phyloP scores from a whole-genome alignment of 2,113 vertebrate species.

The Parus major region DNA sequence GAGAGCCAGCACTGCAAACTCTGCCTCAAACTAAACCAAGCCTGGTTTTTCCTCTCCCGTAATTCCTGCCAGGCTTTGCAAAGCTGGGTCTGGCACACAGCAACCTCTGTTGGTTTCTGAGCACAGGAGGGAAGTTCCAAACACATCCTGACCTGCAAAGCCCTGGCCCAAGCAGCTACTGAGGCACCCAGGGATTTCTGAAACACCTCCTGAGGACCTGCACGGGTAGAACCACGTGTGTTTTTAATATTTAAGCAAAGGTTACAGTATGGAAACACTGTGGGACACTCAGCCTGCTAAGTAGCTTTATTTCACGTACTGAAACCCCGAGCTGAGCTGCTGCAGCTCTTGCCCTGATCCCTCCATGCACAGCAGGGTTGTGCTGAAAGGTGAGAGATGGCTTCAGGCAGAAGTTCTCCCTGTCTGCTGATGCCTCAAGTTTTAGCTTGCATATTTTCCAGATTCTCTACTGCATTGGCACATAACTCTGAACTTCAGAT shows the following conservation, averaged over 20 bases:
- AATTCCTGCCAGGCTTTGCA: neutral
- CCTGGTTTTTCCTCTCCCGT: neutral
- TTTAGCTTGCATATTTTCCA: neutral
- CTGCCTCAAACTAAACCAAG: neutral
- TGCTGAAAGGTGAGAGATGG: neutral
- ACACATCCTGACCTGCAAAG: neutral
- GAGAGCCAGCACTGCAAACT: neutral
- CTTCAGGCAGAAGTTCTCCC: neutral
- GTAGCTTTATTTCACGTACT: neutral
- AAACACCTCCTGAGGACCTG: neutral
- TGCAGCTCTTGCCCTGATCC: neutral
- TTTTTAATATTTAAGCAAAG: neutral
- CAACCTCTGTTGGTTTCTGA: neutral
- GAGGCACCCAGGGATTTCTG: neutral
- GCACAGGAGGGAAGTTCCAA: neutral
- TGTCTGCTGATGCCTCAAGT: neutral
- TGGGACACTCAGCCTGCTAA: neutral
- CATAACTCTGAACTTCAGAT: neutral
- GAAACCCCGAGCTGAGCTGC: neutral
- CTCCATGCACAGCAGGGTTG: neutral
- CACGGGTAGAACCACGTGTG: fast-evolving
- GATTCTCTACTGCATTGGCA: neutral
- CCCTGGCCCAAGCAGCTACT: neutral
- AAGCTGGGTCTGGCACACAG: neutral
- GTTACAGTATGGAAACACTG: neutral